A percentile compares a stretch with the other conserved stretches of the same genome.
Conservation (phyloP, 2,113 vertebrate genomes). For the Steatornis caripensis region DNA sequence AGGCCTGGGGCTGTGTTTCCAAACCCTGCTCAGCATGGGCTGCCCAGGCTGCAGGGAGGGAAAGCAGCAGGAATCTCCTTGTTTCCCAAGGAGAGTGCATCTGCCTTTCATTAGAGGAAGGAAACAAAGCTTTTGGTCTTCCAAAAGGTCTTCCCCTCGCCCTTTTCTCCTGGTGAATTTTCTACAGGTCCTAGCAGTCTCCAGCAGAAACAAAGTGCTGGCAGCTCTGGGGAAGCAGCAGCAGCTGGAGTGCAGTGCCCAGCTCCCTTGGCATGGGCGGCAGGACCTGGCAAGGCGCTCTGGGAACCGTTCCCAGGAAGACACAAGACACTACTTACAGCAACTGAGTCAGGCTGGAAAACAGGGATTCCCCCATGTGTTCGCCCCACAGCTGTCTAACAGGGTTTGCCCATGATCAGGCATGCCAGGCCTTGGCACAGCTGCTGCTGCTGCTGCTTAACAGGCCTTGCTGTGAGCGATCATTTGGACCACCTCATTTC, state of each 20-base stretch:
- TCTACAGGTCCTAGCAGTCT: neutral
- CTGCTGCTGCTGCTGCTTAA: neutral
- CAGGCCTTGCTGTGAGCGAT: neutral
- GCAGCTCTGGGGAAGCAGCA: neutral
- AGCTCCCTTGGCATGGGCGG: neutral
- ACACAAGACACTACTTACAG: neutral
- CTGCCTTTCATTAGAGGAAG: constrained; percentile 15
- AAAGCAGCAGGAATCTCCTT: neutral
- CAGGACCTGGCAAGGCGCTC: neutral
- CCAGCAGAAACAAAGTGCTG: neutral
- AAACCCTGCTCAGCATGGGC: constrained; percentile 1
- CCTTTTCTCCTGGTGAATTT: neutral
- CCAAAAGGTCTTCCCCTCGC: neutral
- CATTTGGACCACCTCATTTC: neutral
- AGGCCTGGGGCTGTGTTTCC: neutral
- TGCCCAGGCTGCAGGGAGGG: neutral
- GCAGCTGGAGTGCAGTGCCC: neutral
- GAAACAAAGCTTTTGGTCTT: neutral
- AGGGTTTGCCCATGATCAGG: neutral
- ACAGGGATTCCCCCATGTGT: neutral
- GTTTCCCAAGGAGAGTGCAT: neutral
- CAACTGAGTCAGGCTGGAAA: neutral
- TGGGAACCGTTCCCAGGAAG: neutral
- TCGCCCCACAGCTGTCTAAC: neutral
- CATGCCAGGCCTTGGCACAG: neutral